Percentiles rank a stretch among this genome's conserved stretches.
These are phyloP conservation scores for Temnothorax longispinosus DNA, from an alignment of 1,140 invertebrate genomes.

Conservation along the genomic window DNA sequence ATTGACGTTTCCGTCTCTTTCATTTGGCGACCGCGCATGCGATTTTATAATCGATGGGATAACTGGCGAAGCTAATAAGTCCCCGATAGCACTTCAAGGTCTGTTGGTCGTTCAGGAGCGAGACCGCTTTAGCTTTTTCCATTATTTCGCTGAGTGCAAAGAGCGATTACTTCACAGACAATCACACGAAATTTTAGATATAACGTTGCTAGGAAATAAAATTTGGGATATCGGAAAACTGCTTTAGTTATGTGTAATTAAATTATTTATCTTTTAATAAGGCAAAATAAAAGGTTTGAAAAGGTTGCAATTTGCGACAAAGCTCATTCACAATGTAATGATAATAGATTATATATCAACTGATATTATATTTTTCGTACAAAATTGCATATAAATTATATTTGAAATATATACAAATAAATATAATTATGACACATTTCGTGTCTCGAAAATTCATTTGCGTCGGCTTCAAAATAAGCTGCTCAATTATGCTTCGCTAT, in stretches of 20 bases:
- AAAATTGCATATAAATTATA: not conserved
- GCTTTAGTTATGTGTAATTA: not conserved
- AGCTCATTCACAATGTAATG: not conserved
- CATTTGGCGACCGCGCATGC: slow-evolving; percentile 12
- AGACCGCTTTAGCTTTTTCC: not conserved
- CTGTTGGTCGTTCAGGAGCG: not conserved
- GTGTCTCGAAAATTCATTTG: not conserved
- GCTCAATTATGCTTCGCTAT: slow-evolving; percentile 41
- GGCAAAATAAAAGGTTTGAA: not conserved
- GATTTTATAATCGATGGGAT: slow-evolving; percentile 18
- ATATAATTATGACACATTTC: not conserved
- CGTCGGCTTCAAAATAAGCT: slow-evolving; percentile 9
- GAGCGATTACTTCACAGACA: not conserved
- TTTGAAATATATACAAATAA: not conserved
- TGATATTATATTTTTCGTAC: not conserved
- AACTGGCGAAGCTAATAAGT: slow-evolving; percentile 15
- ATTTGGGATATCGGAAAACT: not conserved
- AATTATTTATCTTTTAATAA: not conserved
- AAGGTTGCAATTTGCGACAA: not conserved
- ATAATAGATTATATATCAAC: not conserved
- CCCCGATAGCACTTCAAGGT: slow-evolving; percentile 17
- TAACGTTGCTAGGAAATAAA: not conserved
- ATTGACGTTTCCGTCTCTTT: slow-evolving; percentile 49
- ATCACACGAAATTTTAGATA: not conserved
- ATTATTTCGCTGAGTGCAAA: not conserved